Evolutionary conservation across 2,888 invertebrate species (phyloP), one percentile per base, ranked within the genome.

Genomic region (Drosophila bunnanda): DNA sequence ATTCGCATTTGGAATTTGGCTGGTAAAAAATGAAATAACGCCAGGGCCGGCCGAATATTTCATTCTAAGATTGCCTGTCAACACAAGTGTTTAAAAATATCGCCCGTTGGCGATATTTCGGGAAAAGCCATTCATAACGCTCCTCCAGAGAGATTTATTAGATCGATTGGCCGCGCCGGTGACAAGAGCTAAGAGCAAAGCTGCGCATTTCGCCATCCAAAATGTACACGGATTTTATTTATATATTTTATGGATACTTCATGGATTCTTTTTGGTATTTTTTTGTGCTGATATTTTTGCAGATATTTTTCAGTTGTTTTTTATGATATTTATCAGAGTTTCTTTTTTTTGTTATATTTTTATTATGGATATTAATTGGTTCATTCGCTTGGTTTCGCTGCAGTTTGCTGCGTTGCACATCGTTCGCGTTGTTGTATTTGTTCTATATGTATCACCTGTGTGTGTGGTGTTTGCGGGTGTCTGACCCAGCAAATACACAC

Each of bases 401-500:
- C 71, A 72, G 71, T 61, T 71, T 64, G 39, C 56, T 72, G 39
- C 56, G 71, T 57, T 57, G 57, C 78, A 68, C 73, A 62, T 67
- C 73, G 64, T 62, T 59, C 78, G 76, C 73, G 69, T 39, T 8
- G 56, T 28, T 68, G 38, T 66, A 70, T 71, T 4, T 67, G 48
- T 77, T 54, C 39, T 72, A 67, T 70, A 43, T 53, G 32, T 28
- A 30, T 28, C n/a, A 28, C 28, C n/a, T 34, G 20, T 64, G 32
- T 50, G 61, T 28, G 58, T 30, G 28, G 25, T 25, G 25, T 30
- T 70, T 41, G 70, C 46, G 61, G 54, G 44, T n/a, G 61, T 76
- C 76, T 59, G 70, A 65, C 78, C 82, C 82, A 78, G 56, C 64
- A 57, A 64, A 72, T 41, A 65, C 62, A n/a, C 70, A 30, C 70